Evolutionary conservation across 2,113 vertebrate species (phyloP).

Genomic region (Gnathonemus longibarbis): DNA sequence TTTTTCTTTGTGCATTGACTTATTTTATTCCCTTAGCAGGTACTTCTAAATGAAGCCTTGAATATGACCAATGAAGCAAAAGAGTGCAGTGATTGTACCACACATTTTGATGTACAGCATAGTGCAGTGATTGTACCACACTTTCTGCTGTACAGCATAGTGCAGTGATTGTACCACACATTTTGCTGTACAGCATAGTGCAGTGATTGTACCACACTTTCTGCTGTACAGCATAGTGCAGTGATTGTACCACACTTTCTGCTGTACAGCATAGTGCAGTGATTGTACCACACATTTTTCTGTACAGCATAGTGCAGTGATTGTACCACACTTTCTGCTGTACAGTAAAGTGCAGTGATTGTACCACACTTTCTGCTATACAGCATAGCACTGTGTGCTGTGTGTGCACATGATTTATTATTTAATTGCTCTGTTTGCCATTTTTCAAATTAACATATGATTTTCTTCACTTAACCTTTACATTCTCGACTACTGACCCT

Average conservation of each 20-base stretch:
- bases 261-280: too few relatives aligned
- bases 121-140: not conserved
- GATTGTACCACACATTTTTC: too few relatives aligned
- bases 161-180: not conserved
- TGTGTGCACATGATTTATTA: not conserved
- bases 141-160: too few relatives aligned
- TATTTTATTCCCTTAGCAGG: not conserved
- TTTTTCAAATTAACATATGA: not conserved
- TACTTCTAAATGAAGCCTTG: not conserved
- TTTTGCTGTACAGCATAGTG: too few relatives aligned
- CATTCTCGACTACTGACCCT: not conserved
- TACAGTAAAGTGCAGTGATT: not conserved
- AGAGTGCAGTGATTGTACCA: not conserved
- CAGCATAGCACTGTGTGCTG: not conserved
- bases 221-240: too few relatives aligned
- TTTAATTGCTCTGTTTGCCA: not conserved
- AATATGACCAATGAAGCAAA: not conserved
- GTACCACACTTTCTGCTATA: too few relatives aligned
- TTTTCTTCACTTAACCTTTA: not conserved
- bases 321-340: too few relatives aligned
- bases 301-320: too few relatives aligned
- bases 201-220: too few relatives aligned
- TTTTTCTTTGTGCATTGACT: not conserved
- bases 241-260: too few relatives aligned
- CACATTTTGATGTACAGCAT: not conserved